Percentiles rank a stretch among this genome's conserved stretches.
phyloP scores from a whole-genome alignment of 1,140 invertebrate genomes.

The Danaus melanippus region DNA sequence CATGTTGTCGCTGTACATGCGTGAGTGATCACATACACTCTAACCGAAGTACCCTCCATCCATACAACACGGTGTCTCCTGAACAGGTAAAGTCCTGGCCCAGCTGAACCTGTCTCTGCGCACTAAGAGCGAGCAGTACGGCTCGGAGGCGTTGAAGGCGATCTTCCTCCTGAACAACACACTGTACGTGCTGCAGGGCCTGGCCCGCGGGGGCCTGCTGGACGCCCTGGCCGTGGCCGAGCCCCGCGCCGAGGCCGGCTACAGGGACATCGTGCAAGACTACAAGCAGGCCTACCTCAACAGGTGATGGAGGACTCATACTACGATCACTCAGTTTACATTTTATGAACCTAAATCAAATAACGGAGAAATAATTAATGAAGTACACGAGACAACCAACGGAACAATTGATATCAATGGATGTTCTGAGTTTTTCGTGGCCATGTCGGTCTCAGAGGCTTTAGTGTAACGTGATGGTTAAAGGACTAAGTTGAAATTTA shows the following conservation, averaged over 20 bases:
- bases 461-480: no score
- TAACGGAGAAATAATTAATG: no score
- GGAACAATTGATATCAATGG: no score
- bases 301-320: slow-evolving; percentile 70
- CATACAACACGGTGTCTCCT: background rate
- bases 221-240: slow-evolving; percentile 62
- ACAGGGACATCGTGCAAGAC: slow-evolving; percentile 86
- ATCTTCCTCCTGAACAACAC: slow-evolving; percentile 94
- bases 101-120: slow-evolving; percentile 88
- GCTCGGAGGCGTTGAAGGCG: slow-evolving; percentile 83
- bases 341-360: no score
- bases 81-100: slow-evolving; percentile 85
- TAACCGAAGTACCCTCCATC: background rate
- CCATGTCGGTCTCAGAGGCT: no score
- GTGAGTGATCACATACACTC: slow-evolving; percentile 28
- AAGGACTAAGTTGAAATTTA: no score
- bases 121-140: slow-evolving; percentile 88
- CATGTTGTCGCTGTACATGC: slow-evolving; percentile 55
- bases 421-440: no score
- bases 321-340: no score
- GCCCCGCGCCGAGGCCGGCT: slow-evolving; percentile 87
- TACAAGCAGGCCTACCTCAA: slow-evolving; percentile 85
- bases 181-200: slow-evolving; percentile 90
- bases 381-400: no score
- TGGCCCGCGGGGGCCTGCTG: slow-evolving; percentile 87